Base-by-base conservation (phyloP, 2,113 vertebrate genomes). In the Cathartes aura region DNA sequence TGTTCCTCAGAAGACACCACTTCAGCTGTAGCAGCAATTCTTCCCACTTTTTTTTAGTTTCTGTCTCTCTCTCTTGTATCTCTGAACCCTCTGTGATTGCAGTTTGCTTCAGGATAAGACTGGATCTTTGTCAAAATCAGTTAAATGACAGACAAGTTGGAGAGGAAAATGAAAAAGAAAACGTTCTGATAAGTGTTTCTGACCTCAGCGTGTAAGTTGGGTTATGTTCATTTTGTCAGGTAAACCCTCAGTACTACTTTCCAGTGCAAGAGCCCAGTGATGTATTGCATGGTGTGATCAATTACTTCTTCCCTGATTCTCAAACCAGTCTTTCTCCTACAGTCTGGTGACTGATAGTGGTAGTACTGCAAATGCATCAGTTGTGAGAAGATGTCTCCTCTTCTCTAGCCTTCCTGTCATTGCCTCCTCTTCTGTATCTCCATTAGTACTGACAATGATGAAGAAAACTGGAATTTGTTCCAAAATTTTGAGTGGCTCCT, bases 11-110 rank as follows among this genome's bases (percentile, higher is more conserved):
- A 97, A 93, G 87, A 93, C 75, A 91, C 59, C 40, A 85, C 74
- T 96, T 90, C 84, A 94, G 71, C 85, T 91, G 58, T 52, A 92
- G 88, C 50, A 90, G 85, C 74, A 90, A 86, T 95, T 91, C 82
- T 95, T 75, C 15, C 73, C 48, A 34, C 42, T 68, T 68, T 89
- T 67, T 80, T 88, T 59, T 11, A 36, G 62, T 55, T 94, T 76
- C 79, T 73, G 24, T 75, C 71, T 87, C 38, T 40, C 60, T 84
- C n/a, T 83, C 76, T 68, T 91, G 45, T 82, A 82, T 56, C 67
- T 82, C 58, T 43, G 78, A 96, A 94, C 38, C 5, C 32, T 81
- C 71, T 83, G 79, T 73, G 53, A 80, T 45, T 88, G 79, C 89
- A 96, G 74, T 88, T 92, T 88, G 59, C 63, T 86, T 70, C 84